These are phyloP conservation scores for Girardinus metallicus DNA, from an alignment of 2,797 vertebrate genomes.

Conservation along the genomic window DNA sequence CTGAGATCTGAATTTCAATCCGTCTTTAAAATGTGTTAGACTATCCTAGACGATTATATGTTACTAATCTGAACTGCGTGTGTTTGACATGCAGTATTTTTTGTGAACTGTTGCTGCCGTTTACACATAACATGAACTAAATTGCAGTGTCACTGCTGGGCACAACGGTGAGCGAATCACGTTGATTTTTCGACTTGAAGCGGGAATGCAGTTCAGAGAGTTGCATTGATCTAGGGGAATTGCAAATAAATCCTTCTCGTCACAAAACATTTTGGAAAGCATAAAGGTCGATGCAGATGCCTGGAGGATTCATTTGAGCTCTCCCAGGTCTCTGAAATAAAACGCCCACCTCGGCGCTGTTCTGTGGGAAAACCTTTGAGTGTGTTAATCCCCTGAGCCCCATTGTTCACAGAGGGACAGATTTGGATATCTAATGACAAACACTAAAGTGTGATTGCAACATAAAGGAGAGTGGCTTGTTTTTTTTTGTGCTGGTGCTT, in stretches of 20 bases:
- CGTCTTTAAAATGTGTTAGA: not conserved
- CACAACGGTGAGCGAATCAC: not conserved
- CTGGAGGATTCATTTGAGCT: not conserved
- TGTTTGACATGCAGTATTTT: not conserved
- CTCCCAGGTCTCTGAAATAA: constrained; percentile 6
- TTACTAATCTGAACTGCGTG: not conserved
- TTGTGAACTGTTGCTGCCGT: too few relatives aligned
- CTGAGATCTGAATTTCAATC: not conserved
- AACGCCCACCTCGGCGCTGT: not conserved
- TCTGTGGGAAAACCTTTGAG: constrained; percentile 12
- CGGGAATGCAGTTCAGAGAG: too few relatives aligned
- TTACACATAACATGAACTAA: too few relatives aligned
- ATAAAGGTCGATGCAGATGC: not conserved
- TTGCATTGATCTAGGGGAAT: not conserved
- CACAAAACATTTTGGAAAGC: not conserved
- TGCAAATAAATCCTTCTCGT: not conserved
- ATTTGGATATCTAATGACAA: constrained; percentile 34
- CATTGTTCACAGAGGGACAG: constrained; percentile 24
- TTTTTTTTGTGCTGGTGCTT: constrained; percentile 19
- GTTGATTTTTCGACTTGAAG: not conserved
- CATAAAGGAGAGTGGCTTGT: constrained; percentile 10
- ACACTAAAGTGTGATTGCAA: constrained; percentile 27
- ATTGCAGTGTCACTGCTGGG: not conserved
- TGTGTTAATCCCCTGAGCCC: constrained; percentile 36
- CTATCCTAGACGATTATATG: not conserved